Percentiles rank a stretch among this genome's conserved stretches.
These are phyloP conservation scores for Chaetoderma sp. DNA, from an alignment of 2,888 invertebrate species.

Conservation along the genomic window DNA sequence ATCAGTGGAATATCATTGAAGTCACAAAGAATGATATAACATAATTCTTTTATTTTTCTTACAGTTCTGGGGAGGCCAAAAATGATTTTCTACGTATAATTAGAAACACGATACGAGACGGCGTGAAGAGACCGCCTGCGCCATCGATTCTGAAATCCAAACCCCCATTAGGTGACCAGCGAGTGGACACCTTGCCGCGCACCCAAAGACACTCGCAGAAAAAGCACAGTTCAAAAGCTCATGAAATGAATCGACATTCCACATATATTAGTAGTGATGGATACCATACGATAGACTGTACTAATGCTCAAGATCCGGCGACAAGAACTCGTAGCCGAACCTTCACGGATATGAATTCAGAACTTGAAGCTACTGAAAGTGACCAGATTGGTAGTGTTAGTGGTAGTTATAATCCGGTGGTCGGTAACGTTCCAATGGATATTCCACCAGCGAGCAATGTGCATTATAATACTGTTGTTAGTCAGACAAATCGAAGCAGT, in stretches of 20 bases:
- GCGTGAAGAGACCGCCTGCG: slow-evolving; percentile 85
- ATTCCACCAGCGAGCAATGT: slow-evolving; percentile 16
- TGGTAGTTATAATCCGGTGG: not conserved
- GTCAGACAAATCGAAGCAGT: slow-evolving; percentile 37
- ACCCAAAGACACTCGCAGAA: slow-evolving; percentile 45
- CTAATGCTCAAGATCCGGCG: slow-evolving; percentile 69
- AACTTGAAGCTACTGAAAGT: slow-evolving; percentile 73
- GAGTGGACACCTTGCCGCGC: slow-evolving; percentile 38
- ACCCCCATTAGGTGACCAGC: slow-evolving; percentile 48
- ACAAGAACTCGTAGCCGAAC: slow-evolving; percentile 91
- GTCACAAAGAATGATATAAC: too few relatives aligned
- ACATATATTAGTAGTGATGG: slow-evolving; percentile 83
- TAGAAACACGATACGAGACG: slow-evolving; percentile 95
- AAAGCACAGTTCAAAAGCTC: slow-evolving; percentile 39
- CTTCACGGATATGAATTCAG: slow-evolving; percentile 78
- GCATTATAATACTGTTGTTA: slow-evolving; percentile 38
- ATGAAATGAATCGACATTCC: slow-evolving; percentile 61
- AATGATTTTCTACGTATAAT: slow-evolving; percentile 97
- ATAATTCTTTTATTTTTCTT: slow-evolving; percentile 33
- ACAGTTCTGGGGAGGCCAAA: slow-evolving; percentile 92
- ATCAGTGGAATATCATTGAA: too few relatives aligned
- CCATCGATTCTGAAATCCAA: slow-evolving; percentile 37
- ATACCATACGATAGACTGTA: too few relatives aligned
- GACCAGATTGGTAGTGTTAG: not conserved
- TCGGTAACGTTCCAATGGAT: not conserved